Evolutionary conservation across 2,888 invertebrate genomes (phyloP).

Genomic region (Dermolepida albohirtum): DNA sequence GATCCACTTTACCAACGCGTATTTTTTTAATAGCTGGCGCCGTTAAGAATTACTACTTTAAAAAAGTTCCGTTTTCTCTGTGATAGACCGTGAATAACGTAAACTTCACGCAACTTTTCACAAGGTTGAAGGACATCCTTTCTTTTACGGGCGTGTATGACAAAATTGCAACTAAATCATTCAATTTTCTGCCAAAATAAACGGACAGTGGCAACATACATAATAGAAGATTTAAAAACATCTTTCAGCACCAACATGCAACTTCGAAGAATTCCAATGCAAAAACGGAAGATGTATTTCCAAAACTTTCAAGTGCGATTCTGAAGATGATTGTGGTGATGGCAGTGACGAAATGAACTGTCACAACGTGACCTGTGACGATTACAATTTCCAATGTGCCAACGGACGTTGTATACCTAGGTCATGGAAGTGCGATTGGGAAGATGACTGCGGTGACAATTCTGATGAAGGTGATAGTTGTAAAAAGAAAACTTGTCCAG

Average conservation of each 20-base stretch:
- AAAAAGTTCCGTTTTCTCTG: no score
- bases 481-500: constrained; percentile 93
- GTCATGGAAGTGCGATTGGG: constrained; percentile 96
- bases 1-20: no score
- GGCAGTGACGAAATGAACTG: constrained; percentile 94
- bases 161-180: no score
- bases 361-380: constrained; percentile 91
- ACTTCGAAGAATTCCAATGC: constrained; percentile 92
- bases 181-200: no score
- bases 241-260: constrained; percentile 85
- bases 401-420: constrained; percentile 93
- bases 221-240: not conserved
- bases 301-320: constrained; percentile 90
- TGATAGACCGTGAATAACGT: no score
- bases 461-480: constrained; percentile 93
- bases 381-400: constrained; percentile 92
- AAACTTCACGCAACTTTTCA: no score
- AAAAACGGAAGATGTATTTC: constrained; percentile 93
- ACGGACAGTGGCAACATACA: no score
- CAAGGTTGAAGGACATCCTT: no score
- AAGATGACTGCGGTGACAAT: constrained; percentile 97
- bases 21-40: no score
- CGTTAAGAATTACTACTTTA: no score
- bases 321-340: constrained; percentile 95
- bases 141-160: no score